Conservation (phyloP, 1,140 invertebrate genomes). For the Drosophila ohnishii region DNA sequence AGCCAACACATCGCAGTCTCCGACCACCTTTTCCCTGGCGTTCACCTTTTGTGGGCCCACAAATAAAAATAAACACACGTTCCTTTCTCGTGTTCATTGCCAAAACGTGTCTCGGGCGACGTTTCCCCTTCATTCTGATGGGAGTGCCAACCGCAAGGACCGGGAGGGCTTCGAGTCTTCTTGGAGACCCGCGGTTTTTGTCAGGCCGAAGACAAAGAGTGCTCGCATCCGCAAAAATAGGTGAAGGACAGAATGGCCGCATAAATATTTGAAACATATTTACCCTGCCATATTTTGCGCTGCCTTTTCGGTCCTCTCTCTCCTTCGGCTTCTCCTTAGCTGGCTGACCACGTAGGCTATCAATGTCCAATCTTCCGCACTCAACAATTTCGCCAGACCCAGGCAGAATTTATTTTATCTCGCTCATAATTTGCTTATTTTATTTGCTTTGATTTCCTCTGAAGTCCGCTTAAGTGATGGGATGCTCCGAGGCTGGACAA, state of each 20-base stretch:
- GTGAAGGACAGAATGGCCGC: conserved; percentile 41
- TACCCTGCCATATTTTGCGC: conserved; percentile 43
- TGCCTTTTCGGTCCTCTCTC: neutral
- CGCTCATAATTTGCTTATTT: conserved; percentile 68
- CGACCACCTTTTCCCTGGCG: conserved; percentile 15
- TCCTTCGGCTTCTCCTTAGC: conserved; percentile 12
- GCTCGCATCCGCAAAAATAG: conserved; percentile 63
- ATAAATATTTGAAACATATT: conserved; percentile 77
- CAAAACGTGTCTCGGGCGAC: conserved; percentile 59
- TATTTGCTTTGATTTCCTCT: conserved; percentile 62
- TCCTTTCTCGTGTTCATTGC: conserved; percentile 61
- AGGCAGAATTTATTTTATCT: conserved; percentile 62
- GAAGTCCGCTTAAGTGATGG: conserved; percentile 7
- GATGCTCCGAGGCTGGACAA: neutral
- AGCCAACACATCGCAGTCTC: conserved; percentile 13
- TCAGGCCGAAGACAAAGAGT: conserved; percentile 60
- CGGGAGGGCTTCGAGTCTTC: neutral
- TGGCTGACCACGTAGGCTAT: conserved; percentile 70
- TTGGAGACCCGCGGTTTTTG: conserved; percentile 51
- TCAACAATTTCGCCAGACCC: conserved; percentile 42
- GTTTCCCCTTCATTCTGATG: conserved; percentile 18
- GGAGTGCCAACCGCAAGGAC: conserved; percentile 22
- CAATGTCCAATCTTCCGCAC: conserved; percentile 65
- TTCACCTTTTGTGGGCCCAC: conserved; percentile 53
- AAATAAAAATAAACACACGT: conserved; percentile 76